Evolutionary conservation across 2,797 vertebrate genomes (phyloP).

Genomic region (Semotilus atromaculatus): DNA sequence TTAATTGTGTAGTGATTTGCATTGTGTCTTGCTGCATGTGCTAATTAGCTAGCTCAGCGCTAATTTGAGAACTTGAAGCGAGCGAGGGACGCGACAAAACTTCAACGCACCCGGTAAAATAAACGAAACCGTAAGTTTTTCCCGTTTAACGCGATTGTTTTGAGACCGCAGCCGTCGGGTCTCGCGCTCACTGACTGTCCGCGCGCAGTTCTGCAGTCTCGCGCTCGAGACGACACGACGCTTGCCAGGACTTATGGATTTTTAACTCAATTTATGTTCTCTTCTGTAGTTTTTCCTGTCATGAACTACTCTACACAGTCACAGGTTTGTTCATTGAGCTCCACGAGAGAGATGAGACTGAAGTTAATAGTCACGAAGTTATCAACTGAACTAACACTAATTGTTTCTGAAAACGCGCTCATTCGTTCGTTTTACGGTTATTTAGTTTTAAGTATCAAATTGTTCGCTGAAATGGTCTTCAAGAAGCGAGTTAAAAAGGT

Average conservation of each 20-base stretch:
- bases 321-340: too few species aligned
- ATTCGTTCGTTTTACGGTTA: background rate
- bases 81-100: constrained; percentile 11
- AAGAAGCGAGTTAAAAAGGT: background rate
- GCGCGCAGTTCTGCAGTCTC: background rate
- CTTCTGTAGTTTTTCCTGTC: background rate
- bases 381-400: background rate
- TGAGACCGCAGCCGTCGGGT: background rate
- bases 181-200: background rate
- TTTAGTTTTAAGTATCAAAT: too few species aligned
- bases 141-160: background rate
- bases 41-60: constrained; percentile 40
- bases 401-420: background rate
- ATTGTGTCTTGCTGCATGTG: constrained; percentile 29
- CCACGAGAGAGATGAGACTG: background rate
- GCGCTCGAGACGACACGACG: background rate
- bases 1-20: background rate
- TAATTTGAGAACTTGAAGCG: constrained; percentile 16
- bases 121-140: background rate
- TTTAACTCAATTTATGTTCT: background rate
- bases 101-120: background rate
- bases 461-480: background rate
- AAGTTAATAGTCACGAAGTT: background rate
- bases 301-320: background rate
- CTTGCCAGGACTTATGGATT: background rate